Percentiles rank a stretch among this genome's conserved stretches.
phyloP scores from a whole-genome alignment of 2,797 vertebrate genomes.

The Cetoscarus ocellatus region DNA sequence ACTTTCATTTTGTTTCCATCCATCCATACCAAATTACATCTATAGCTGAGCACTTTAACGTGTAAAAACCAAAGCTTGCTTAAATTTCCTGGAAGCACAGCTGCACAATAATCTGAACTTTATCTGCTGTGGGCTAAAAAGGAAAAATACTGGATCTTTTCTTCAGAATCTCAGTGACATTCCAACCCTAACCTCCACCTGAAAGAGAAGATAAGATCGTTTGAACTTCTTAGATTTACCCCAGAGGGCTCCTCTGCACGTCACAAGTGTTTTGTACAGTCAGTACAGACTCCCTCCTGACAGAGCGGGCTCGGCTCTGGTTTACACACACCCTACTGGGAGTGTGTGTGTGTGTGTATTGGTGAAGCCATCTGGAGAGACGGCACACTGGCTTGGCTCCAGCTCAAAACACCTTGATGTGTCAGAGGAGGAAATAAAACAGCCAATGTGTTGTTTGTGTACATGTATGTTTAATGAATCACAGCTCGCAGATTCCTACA shows the following conservation, averaged over 20 bases:
- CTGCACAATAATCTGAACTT: neutral
- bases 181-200: neutral
- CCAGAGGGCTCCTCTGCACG: neutral
- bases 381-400: neutral
- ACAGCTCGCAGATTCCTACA: conserved; percentile 19
- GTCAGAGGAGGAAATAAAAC: conserved; percentile 43
- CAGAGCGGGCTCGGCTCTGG: conserved; percentile 5
- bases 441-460: conserved; percentile 39
- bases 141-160: neutral
- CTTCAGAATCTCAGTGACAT: neutral
- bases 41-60: no score
- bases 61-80: no score
- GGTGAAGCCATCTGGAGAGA: conserved; percentile 14
- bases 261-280: conserved; percentile 5
- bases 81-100: no score
- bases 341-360: conserved; percentile 3
- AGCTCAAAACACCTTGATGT: conserved; percentile 32
- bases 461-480: conserved; percentile 39
- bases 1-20: no score
- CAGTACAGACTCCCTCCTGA: conserved; percentile 23
- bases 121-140: neutral
- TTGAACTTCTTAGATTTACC: conserved; percentile 7
- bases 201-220: conserved; percentile 1
- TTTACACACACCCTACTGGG: conserved; percentile 24
- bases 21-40: no score